Percentiles rank a stretch among this genome's conserved stretches.
phyloP scores from a whole-genome alignment of 2,113 vertebrate species.

The Mandrillus leucophaeus region DNA sequence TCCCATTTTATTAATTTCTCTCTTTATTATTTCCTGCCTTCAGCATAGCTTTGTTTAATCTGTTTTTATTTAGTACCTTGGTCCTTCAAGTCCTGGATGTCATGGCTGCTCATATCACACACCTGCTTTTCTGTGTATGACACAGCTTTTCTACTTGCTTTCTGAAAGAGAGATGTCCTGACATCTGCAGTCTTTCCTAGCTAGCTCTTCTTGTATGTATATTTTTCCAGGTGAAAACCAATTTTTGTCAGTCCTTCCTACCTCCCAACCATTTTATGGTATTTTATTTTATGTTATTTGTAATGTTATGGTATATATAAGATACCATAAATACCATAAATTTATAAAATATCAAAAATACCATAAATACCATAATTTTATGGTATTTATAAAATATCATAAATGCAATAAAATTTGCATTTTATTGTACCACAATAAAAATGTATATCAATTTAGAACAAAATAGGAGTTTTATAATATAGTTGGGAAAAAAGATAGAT shows the following conservation, averaged over 20 bases:
- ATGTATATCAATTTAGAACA: background rate
- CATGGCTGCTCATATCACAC: background rate
- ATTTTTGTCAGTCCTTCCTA: background rate
- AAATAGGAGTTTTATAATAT: conserved; percentile 4
- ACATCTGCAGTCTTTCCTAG: background rate
- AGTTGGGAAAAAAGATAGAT: background rate
- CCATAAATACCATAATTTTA: too few species aligned
- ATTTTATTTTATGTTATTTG: background rate
- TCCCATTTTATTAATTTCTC: conserved; percentile 22
- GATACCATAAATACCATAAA: too few species aligned
- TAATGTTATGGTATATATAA: too few species aligned
- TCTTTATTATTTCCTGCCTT: background rate
- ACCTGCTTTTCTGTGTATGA: background rate
- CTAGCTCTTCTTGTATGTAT: background rate
- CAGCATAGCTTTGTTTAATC: background rate
- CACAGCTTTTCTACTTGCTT: background rate
- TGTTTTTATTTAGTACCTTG: background rate
- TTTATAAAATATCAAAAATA: too few species aligned
- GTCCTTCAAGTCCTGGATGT: background rate
- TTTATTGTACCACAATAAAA: background rate
- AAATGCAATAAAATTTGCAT: too few species aligned
- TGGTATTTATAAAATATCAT: too few species aligned
- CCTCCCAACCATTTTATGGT: background rate
- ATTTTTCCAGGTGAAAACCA: background rate
- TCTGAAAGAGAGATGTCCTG: background rate